Percentiles rank a stretch among this genome's conserved stretches.
Evolutionary conservation across 2,113 vertebrate species (phyloP).

Genomic region (Heliornis fulica): DNA sequence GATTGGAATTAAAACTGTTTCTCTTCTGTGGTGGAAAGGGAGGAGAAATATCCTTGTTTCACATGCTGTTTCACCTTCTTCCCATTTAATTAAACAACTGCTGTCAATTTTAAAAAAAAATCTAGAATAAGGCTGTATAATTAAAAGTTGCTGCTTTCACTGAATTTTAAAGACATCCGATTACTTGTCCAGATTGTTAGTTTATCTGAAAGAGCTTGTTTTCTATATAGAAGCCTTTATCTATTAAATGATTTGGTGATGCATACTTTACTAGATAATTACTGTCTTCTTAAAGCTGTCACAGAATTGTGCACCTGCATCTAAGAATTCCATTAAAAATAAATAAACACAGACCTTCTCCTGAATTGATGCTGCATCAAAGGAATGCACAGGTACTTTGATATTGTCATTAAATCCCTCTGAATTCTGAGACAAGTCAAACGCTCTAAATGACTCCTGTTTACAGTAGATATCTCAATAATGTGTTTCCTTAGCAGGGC

Average conservation of each 20-base stretch:
- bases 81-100: not conserved
- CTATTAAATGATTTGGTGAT: not conserved
- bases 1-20: not conserved
- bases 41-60: not conserved
- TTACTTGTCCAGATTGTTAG: not conserved
- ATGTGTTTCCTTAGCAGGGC: not conserved
- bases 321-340: constrained; percentile 17
- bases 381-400: not conserved
- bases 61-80: not conserved
- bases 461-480: not conserved
- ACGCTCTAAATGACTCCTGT: not conserved
- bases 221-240: not conserved
- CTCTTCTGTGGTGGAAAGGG: not conserved
- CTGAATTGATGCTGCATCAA: not conserved
- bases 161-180: constrained; percentile 21
- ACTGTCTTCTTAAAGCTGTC: not conserved
- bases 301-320: constrained; percentile 11
- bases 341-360: not conserved
- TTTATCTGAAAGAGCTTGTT: not conserved
- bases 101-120: not conserved
- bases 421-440: not conserved
- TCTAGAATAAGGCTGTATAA: not conserved
- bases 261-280: constrained; percentile 22
- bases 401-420: not conserved
- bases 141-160: constrained; percentile 16